A percentile compares a stretch with the other conserved stretches of the same genome.
Evolutionary conservation across 2,797 vertebrate genomes (phyloP).

Genomic region (Benthosema pterotum): DNA sequence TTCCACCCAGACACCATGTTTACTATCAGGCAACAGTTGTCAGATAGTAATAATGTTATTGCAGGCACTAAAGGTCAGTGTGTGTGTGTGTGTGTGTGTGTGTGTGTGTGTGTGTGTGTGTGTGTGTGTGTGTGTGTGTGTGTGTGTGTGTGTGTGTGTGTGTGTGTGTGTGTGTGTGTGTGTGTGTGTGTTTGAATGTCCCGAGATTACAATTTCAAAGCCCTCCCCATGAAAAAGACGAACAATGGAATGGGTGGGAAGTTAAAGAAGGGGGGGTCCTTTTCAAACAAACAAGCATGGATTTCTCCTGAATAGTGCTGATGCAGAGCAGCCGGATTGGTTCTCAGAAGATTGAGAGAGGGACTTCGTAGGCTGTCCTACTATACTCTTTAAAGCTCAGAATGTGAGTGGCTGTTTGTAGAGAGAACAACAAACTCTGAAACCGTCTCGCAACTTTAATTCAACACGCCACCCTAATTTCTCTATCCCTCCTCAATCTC

Average conservation of each 20-base stretch:
- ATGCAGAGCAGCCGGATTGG: slow-evolving; percentile 72
- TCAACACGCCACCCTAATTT: slow-evolving; percentile 45
- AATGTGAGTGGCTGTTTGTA: slow-evolving; percentile 27
- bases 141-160: too few relatives aligned
- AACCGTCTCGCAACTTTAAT: slow-evolving; percentile 55
- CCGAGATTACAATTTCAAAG: slow-evolving; percentile 85
- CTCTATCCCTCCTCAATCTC: slow-evolving; percentile 38
- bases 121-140: too few relatives aligned
- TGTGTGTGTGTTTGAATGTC: slow-evolving; percentile 60
- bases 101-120: too few relatives aligned
- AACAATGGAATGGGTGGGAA: slow-evolving; percentile 78
- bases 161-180: too few relatives aligned
- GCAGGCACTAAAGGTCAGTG: slow-evolving; percentile 79
- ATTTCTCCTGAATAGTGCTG: slow-evolving; percentile 64
- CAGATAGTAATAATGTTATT: slow-evolving; percentile 79
- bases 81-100: slow-evolving; percentile 76
- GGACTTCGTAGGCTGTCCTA: slow-evolving; percentile 47
- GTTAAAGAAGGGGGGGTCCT: slow-evolving; percentile 77
- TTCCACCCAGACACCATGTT: too few relatives aligned
- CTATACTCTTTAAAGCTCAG: slow-evolving; percentile 35
- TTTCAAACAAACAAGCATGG: slow-evolving; percentile 85
- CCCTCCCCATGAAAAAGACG: slow-evolving; percentile 77
- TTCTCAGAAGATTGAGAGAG: slow-evolving; percentile 66
- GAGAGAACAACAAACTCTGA: slow-evolving; percentile 60
- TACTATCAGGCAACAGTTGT: slow-evolving; percentile 41